These are phyloP conservation scores for Teleopsis dalmanni DNA, from an alignment of 1,140 invertebrate genomes.

Conservation along the genomic window DNA sequence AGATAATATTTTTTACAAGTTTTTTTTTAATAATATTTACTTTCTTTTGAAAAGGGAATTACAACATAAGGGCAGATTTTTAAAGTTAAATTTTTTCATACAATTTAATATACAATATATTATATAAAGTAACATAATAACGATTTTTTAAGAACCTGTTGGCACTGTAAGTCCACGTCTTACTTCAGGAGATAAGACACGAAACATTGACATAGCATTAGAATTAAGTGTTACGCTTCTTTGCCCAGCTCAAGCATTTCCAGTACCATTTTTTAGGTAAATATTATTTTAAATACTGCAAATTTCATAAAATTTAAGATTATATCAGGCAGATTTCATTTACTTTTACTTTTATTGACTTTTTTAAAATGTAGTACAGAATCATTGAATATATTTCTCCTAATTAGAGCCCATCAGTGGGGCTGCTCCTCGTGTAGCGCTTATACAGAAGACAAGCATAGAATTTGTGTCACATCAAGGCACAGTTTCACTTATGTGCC, in stretches of 20 bases:
- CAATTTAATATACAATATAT: background rate
- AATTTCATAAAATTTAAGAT: background rate
- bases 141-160: slow-evolving; percentile 52
- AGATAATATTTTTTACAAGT: slow-evolving; percentile 25
- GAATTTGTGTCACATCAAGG: slow-evolving; percentile 31
- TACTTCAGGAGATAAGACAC: slow-evolving; percentile 39
- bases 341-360: background rate
- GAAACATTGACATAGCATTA: slow-evolving; percentile 26
- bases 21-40: no score
- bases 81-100: background rate
- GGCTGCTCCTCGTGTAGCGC: slow-evolving; percentile 50
- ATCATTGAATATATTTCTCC: no score
- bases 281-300: slow-evolving; percentile 6
- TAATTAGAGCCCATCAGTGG: slow-evolving; percentile 56
- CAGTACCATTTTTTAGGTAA: slow-evolving; percentile 60
- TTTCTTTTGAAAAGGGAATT: no score
- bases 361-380: no score
- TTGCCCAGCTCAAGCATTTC: slow-evolving; percentile 62
- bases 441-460: slow-evolving; percentile 14
- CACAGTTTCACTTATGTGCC: slow-evolving; percentile 43
- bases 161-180: slow-evolving; percentile 60
- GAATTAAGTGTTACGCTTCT: slow-evolving; percentile 46
- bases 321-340: slow-evolving; percentile 4
- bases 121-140: background rate
- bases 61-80: slow-evolving; percentile 19